Base-by-base conservation (phyloP, 53 echinoderm and acorn worm species). In the Echinometra lucunter region DNA sequence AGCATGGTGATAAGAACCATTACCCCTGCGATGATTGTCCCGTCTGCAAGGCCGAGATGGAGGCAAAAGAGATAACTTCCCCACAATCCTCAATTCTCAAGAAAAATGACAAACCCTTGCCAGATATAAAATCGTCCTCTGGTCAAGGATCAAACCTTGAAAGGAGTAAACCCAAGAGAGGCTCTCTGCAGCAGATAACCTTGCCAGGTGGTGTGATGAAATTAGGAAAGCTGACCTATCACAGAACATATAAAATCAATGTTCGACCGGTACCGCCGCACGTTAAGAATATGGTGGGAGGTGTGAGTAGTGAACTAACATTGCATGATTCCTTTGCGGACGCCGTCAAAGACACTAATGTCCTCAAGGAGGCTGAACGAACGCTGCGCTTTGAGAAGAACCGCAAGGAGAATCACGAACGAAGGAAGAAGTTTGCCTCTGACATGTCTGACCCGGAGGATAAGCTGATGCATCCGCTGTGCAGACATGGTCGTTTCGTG, bases 231-330 rank as follows among this genome's bases (percentile, higher is more conserved):
- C 34, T 95, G 47, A 74, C 93, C 3, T 97, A 97, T 56, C 96
- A 97, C 53, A 88, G 95, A 80, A 78, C 94, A 49, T 97, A 95
- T 44, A 96, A 94, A 53, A 95, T 97, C 63, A 97, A 95, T 69
- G 90, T 82, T 4, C 89, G 92, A 56, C 89, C 95, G 1, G 58
- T 95, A 3, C 96, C 96, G 2, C 32, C 95, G 23, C 82, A 92
- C 80, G 25, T 74, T 32, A 92, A 92, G 57, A 18, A 32, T 32
- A 21, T 92, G 37, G 81, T 78, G 6, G 27, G 57, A 32, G 80
- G 57, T 2, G 57, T 49, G 35, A 19, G 18, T 7, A 35, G 49
- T 19, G 78, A 57, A n/a, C 23, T 93, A 9, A 93, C 81, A 27
- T 57, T 93, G 21, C 93, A 93, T 28, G 93, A 93, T 57, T 93